Conservation (phyloP, 2,797 vertebrate species). For the Lepus oiostolus region DNA sequence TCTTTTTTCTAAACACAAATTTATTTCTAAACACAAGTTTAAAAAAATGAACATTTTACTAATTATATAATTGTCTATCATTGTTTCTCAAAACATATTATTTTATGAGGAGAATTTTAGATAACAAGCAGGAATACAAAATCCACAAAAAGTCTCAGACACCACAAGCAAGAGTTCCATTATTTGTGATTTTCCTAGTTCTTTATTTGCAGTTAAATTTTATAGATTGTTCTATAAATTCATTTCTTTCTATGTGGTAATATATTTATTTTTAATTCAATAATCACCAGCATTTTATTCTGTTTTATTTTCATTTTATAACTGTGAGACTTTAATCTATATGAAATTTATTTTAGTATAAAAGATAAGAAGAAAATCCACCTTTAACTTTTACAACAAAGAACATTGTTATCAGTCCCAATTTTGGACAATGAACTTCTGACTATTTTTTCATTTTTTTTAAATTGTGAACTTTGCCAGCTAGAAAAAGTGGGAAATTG, state of each 20-base stretch:
- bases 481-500: not conserved
- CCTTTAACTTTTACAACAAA: not conserved
- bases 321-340: not conserved
- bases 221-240: not conserved
- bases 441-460: not conserved
- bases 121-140: not conserved
- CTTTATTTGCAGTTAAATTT: not conserved
- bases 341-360: not conserved
- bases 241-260: not conserved
- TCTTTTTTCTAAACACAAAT: not conserved
- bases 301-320: not conserved
- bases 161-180: not conserved
- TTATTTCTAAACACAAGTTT: not conserved
- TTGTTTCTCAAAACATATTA: not conserved
- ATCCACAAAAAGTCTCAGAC: not conserved
- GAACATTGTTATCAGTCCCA: not conserved
- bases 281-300: not conserved
- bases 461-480: not conserved
- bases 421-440: not conserved
- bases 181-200: not conserved
- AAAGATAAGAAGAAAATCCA: not conserved
- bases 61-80: not conserved
- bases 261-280: not conserved
- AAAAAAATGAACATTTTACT: not conserved
- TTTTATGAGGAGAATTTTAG: slow-evolving; percentile 12